phyloP scores from a whole-genome alignment of 2,888 invertebrate species.

The Scaptomyza cyrtandrae region DNA sequence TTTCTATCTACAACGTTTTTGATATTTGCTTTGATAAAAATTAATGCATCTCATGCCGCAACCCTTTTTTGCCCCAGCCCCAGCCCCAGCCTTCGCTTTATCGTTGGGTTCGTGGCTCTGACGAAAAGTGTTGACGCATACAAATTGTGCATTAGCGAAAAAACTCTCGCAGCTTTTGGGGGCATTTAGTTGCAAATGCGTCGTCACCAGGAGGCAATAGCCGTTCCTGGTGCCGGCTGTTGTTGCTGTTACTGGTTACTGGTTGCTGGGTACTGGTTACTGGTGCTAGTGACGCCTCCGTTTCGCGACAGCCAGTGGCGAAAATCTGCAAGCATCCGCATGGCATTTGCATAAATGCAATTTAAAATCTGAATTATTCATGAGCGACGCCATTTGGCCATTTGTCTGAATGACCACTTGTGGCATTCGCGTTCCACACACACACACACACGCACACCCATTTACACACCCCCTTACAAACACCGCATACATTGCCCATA shows the following conservation, averaged over 20 bases:
- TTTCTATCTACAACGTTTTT: constrained; percentile 57
- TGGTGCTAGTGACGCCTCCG: constrained; percentile 50
- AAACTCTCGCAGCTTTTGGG: constrained; percentile 75
- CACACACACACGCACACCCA: constrained; percentile 7
- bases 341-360: constrained; percentile 79
- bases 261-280: constrained; percentile 16
- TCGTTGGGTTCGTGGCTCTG: constrained; percentile 23
- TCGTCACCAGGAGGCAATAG: constrained; percentile 55
- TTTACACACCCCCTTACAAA: constrained; percentile 3
- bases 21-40: constrained; percentile 75
- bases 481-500: constrained; percentile 34
- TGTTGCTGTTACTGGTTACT: background rate
- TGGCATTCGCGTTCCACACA: constrained; percentile 62
- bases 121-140: constrained; percentile 81
- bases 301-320: constrained; percentile 65
- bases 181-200: constrained; percentile 79
- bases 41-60: constrained; percentile 41
- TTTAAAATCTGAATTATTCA: constrained; percentile 80
- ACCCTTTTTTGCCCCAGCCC: background rate
- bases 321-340: constrained; percentile 80
- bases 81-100: background rate
- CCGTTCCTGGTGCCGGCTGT: constrained; percentile 2
- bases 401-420: constrained; percentile 80
- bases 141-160: constrained; percentile 81
- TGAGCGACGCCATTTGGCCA: constrained; percentile 79